Conservation (phyloP, 2,797 vertebrate species). For the Iguana delicatissima region DNA sequence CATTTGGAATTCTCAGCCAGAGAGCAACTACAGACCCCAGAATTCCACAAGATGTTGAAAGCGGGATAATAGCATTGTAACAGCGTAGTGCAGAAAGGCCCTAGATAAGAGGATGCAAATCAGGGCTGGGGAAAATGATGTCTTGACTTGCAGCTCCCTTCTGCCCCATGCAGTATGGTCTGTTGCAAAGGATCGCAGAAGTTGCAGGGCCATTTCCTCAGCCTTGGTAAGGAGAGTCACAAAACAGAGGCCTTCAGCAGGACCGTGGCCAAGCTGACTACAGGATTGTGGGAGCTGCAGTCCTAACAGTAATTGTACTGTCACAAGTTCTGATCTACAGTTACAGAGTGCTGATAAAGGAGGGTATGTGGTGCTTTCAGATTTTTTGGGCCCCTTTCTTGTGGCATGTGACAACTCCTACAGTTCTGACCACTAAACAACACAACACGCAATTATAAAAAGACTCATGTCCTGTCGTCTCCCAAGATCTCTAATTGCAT, state of each 20-base stretch:
- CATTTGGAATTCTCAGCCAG: too few species aligned
- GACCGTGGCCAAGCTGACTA: background rate
- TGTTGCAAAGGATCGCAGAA: background rate
- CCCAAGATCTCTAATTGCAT: background rate
- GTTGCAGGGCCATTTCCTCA: background rate
- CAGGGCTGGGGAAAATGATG: background rate
- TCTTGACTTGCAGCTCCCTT: background rate
- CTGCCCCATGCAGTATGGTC: background rate
- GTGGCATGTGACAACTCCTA: background rate
- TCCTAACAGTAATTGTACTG: too few species aligned
- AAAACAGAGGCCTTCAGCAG: background rate
- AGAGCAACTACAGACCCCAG: too few species aligned
- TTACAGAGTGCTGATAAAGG: background rate
- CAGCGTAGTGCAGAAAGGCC: too few species aligned
- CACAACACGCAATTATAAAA: background rate
- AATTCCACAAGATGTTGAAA: too few species aligned
- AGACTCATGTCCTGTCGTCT: background rate
- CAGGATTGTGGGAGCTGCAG: too few species aligned
- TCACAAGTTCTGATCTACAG: too few species aligned
- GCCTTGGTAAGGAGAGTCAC: background rate
- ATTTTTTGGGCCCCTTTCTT: background rate
- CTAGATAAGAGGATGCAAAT: background rate
- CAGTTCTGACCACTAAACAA: background rate
- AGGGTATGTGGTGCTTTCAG: background rate
- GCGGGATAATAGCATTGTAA: too few species aligned